Conservation (phyloP, 2,888 invertebrate genomes). For the Timema cristinae region DNA sequence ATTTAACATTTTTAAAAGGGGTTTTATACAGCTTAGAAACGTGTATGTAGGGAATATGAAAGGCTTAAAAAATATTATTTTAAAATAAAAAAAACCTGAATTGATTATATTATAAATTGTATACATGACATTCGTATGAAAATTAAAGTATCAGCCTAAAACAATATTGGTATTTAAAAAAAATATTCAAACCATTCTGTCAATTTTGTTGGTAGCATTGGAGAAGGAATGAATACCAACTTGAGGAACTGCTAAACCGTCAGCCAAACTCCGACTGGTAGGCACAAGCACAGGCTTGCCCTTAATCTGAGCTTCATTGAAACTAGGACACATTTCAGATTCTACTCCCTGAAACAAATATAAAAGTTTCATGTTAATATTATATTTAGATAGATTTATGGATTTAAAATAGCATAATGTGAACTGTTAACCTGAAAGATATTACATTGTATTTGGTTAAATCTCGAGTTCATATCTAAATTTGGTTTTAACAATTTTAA, state of each 20-base stretch:
- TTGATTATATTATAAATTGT: too few species aligned
- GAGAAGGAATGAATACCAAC: conserved; percentile 74
- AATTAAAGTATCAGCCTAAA: not conserved
- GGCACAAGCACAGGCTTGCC: conserved; percentile 64
- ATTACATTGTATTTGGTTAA: too few species aligned
- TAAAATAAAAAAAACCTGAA: too few species aligned
- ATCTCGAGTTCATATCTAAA: too few species aligned
- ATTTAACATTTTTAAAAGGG: too few species aligned
- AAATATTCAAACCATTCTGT: not conserved
- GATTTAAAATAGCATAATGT: too few species aligned
- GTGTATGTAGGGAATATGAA: too few species aligned
- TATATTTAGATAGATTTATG: not conserved
- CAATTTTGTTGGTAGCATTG: conserved; percentile 6
- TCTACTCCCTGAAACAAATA: conserved; percentile 69
- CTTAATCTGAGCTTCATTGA: conserved; percentile 64
- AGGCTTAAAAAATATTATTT: too few species aligned
- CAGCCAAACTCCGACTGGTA: conserved; percentile 73
- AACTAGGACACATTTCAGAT: conserved; percentile 85
- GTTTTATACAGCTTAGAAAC: too few species aligned
- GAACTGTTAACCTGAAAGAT: too few species aligned
- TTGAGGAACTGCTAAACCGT: conserved; percentile 82
- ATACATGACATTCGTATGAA: not conserved
- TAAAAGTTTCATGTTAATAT: not conserved
- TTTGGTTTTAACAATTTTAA: too few species aligned
- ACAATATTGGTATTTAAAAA: not conserved